Evolutionary conservation across 2,888 invertebrate species (phyloP), one percentile per base, ranked within the genome.

Genomic region (Papilio gigon): DNA sequence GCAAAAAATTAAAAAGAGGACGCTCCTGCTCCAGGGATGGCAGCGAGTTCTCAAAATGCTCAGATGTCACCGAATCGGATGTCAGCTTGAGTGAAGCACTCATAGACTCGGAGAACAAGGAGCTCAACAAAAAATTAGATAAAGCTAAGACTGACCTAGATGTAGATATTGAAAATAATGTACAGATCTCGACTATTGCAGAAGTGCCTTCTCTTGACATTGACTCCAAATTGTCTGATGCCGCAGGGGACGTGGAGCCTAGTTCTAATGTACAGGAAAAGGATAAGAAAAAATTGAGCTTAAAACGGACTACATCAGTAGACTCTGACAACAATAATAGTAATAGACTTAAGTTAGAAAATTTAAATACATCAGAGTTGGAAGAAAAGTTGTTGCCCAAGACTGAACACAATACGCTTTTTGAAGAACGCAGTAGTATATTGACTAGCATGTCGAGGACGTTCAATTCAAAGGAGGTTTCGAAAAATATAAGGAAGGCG

Each of bases 31-130:
- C 92, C 42, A 82, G 92, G 65, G 94, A 94, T 73, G 93, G 93
- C 70, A 93, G 93, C 80, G 94, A 94, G 83, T 86, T 93, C 76
- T 93, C 93, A 53, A 94, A 94, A 82, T 88, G 93, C 78, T 94
- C 94, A 66, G 94, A 94, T 77, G 83, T 90, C 76, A 92, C 93
- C 22, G 94, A 94, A 82, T 94, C 94, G n/a, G 94, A 94, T 78
- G 84, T 94, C 76, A 94, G 94, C 83, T 90, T 93, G 80, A 93
- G 93, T 71, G 94, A 94, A 82, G 82, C 93, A 75, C 84, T 88
- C 75, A 90, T 84, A 71, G 92, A 92, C 72, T 79, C 84, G 44
- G 90, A 89, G 70, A 79, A 75, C 75, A 90, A 87, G 82, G 90
- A 92, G 85, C 89, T 88, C 87, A 89, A 86, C 84, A 92, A 91